A percentile compares a stretch with the other conserved stretches of the same genome.
Evolutionary conservation across 1,140 invertebrate species (phyloP).

Genomic region (Zophobas morio): DNA sequence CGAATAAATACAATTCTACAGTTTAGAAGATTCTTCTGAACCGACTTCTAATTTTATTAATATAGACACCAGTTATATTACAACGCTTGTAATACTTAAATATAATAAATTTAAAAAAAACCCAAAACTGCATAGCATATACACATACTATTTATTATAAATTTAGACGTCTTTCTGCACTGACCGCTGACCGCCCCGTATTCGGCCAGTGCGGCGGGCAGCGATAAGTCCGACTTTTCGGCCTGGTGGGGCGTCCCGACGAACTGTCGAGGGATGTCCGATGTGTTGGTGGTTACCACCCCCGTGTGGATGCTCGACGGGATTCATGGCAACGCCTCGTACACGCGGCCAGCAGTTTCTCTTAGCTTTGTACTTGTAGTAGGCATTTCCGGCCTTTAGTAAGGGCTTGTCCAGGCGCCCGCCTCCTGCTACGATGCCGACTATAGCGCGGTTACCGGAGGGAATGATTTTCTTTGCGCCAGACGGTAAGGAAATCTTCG

Average conservation of each 20-base stretch:
- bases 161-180: constrained; percentile 80
- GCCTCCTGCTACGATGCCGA: constrained; percentile 99
- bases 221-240: constrained; percentile 99
- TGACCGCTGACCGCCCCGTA: constrained; percentile 96
- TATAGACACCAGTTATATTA: too few species aligned
- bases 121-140: too few species aligned
- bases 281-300: constrained; percentile 99
- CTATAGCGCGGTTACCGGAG: constrained; percentile 98
- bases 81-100: too few species aligned
- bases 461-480: constrained; percentile 99
- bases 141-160: too few species aligned
- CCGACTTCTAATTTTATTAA: too few species aligned
- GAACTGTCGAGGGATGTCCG: constrained; percentile 99
- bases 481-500: constrained; percentile 98
- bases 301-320: constrained; percentile 96
- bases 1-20: too few species aligned
- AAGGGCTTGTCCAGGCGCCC: constrained; percentile 99
- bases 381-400: constrained; percentile 98
- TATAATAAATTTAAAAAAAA: too few species aligned
- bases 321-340: constrained; percentile 88
- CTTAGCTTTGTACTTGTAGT: constrained; percentile 99
- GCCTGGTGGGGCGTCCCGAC: constrained; percentile 97
- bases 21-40: too few species aligned
- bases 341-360: constrained; percentile 95
- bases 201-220: constrained; percentile 98